Percentiles rank a stretch among this genome's conserved stretches.
phyloP scores from a whole-genome alignment of 1,140 invertebrate species.

The Lamellibrachia luymesi region DNA sequence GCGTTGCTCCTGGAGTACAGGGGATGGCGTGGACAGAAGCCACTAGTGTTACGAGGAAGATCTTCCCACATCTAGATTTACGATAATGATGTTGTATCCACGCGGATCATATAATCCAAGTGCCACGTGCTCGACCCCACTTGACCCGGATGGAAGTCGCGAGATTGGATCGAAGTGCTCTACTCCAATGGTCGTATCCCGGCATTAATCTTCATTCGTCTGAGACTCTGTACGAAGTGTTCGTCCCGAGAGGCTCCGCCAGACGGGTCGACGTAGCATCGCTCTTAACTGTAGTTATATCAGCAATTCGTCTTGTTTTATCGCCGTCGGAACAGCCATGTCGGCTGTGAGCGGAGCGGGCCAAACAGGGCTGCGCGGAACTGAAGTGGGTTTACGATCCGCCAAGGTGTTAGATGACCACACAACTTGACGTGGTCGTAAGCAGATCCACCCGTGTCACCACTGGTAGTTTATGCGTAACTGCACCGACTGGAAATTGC shows the following conservation, averaged over 20 bases:
- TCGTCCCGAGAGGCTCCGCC: background rate
- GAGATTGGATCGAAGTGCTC: background rate
- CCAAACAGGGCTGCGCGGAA: background rate
- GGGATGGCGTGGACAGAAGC: no score
- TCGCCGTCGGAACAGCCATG: background rate
- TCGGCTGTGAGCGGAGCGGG: background rate
- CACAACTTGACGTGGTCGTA: background rate
- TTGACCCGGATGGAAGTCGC: background rate
- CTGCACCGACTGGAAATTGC: no score
- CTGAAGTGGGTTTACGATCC: background rate
- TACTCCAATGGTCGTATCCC: background rate
- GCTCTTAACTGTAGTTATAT: background rate
- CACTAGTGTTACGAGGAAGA: no score
- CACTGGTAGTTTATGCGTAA: background rate
- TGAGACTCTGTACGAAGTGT: background rate
- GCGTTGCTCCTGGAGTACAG: no score
- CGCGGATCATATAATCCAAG: background rate
- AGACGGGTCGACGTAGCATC: background rate
- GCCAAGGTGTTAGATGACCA: background rate
- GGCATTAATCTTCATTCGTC: background rate
- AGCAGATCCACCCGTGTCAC: background rate
- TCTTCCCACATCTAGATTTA: no score
- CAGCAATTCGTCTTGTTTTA: background rate
- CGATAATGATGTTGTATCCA: no score
- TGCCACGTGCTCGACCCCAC: background rate